Evolutionary conservation across 2,113 vertebrate genomes (phyloP).

Genomic region (Serilophus lunatus): DNA sequence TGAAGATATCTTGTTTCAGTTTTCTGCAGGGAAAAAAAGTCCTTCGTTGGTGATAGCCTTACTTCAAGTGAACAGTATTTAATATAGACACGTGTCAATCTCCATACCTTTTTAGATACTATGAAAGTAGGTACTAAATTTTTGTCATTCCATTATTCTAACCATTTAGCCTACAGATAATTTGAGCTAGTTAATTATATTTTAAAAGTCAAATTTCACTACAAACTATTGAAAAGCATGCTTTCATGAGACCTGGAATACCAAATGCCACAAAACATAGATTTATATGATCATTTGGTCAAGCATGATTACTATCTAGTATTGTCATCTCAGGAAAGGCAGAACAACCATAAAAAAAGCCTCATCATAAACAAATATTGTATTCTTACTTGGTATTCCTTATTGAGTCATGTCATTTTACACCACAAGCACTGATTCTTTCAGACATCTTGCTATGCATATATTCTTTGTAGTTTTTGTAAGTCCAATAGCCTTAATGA

Average conservation of each 20-base stretch:
- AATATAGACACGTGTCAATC: not conserved
- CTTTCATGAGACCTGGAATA: not conserved
- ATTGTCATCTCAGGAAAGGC: not conserved
- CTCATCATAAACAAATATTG: not conserved
- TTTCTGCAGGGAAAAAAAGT: not conserved
- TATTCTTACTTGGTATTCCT: not conserved
- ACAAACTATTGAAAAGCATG: not conserved
- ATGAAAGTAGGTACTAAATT: not conserved
- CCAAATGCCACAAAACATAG: not conserved
- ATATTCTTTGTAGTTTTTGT: not conserved
- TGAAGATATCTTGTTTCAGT: not conserved
- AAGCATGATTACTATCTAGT: not conserved
- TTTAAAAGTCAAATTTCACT: not conserved
- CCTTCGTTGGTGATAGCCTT: not conserved
- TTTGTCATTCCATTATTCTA: not conserved
- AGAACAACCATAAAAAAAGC: not conserved
- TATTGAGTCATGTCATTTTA: not conserved
- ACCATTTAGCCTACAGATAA: not conserved
- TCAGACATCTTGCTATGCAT: not conserved
- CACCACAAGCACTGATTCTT: not conserved
- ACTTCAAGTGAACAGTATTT: not conserved
- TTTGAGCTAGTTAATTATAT: not conserved
- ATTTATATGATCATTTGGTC: not conserved
- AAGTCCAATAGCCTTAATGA: not conserved
- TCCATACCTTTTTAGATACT: not conserved